Evolutionary conservation across 92 coral and sea anemone genomes (phyloP), one percentile per base, ranked within the genome.

Genomic region (Pocillopora meandrina): DNA sequence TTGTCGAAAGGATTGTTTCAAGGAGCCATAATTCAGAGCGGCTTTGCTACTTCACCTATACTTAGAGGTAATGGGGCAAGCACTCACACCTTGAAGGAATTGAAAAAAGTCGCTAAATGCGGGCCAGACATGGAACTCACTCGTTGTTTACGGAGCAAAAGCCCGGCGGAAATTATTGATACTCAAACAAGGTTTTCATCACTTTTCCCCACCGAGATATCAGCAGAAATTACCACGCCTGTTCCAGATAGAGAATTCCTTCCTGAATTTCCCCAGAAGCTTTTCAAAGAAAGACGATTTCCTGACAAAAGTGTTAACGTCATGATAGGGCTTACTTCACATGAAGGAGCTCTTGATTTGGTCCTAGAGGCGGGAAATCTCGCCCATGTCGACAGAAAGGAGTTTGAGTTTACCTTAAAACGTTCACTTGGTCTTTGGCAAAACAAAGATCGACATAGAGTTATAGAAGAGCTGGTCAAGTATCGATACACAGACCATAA

Each of bases 1-100:
- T 42, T 52, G 68, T 67, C 88, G 68, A 83, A 91, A 77, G 77
- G 83, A 10, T 80, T 91, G 59, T 87, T 91, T 67, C 84, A 78
- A 17, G 74, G 85, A 74, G 93, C 93, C 35, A 67, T 82, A 56
- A 2, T 63, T 21, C 85, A 82, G 49, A 82, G 70, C 42, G 85
- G 85, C 35, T 34, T 59, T 9, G 33, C 78, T 14, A 19, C 85
- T 3, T 52, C 76, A 9, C 78, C 85, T 10, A 71, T 67, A 61
- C 26, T 61, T 66, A 3, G 52, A 34, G 34, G 59, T 21, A 78
- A 21, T 17, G 61, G 2, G 23, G 20, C 61, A 9, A 76, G 52
- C 17, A 5, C 16, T 21, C 26, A 47, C 14, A 34, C 82, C n/a
- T 17, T 78, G 60, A 12, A 78, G 34, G 67, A 62, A 59, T 47